These are phyloP conservation scores for Aspiorhynchus laticeps DNA, from an alignment of 2,113 vertebrate species.

Conservation along the genomic window DNA sequence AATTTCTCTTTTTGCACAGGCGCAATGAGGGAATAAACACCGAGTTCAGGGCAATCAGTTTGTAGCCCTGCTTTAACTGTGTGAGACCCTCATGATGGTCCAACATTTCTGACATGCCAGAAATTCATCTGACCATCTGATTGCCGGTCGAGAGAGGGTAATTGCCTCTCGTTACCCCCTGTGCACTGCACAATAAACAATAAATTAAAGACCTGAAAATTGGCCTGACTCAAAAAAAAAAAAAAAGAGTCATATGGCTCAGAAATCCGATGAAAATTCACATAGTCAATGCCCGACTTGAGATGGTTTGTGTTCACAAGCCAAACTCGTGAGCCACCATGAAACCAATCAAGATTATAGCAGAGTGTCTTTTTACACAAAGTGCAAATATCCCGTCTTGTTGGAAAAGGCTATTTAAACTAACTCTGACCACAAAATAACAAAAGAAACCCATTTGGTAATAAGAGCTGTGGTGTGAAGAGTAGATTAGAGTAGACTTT, in stretches of 20 bases:
- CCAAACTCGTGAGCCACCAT: not conserved
- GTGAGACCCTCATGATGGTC: not conserved
- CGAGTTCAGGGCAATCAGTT: not conserved
- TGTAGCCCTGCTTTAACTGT: not conserved
- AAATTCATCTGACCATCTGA: not conserved
- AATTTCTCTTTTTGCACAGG: no score
- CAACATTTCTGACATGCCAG: not conserved
- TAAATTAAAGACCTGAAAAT: not conserved
- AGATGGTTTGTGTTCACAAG: not conserved
- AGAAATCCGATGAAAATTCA: not conserved
- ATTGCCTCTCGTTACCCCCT: not conserved
- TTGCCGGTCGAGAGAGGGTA: not conserved
- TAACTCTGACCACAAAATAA: no score
- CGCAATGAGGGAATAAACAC: not conserved
- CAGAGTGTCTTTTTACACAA: no score
- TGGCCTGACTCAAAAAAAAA: no score
- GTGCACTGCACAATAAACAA: not conserved
- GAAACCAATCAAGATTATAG: not conserved
- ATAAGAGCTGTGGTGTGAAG: no score
- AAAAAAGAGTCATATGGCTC: no score
- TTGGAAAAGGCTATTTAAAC: no score
- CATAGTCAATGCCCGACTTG: not conserved
- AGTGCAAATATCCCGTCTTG: no score
- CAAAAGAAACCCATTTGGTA: no score
- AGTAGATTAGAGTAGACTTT: no score